Conservation (phyloP, 2,888 invertebrate species). For the Rhingia rostrata region DNA sequence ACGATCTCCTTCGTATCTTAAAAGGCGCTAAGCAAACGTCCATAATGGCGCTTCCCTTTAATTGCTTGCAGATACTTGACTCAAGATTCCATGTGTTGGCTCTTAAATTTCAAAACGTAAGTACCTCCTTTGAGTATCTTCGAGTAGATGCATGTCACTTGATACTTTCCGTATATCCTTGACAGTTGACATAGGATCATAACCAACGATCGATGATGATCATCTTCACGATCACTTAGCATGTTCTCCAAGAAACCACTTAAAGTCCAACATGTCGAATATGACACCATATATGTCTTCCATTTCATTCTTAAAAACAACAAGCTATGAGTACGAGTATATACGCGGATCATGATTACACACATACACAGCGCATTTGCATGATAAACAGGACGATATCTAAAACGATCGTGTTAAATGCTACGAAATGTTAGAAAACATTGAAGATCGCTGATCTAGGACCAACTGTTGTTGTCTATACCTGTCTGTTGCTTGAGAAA, state of each 20-base stretch:
- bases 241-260: slow-evolving; percentile 65
- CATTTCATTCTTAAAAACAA: slow-evolving; percentile 29
- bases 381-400: slow-evolving; percentile 40
- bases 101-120: slow-evolving; percentile 57
- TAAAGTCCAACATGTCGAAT: slow-evolving; percentile 66
- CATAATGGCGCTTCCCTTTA: slow-evolving; percentile 57
- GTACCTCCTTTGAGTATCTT: slow-evolving; percentile 28
- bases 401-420: slow-evolving; percentile 66
- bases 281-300: slow-evolving; percentile 60
- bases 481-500: slow-evolving; percentile 48
- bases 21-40: slow-evolving; percentile 61
- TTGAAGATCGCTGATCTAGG: slow-evolving; percentile 38
- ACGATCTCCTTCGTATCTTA: slow-evolving; percentile 6
- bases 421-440: slow-evolving; percentile 67
- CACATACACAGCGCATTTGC: slow-evolving; percentile 24
- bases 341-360: slow-evolving; percentile 9
- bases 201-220: slow-evolving; percentile 53
- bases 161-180: slow-evolving; percentile 66
- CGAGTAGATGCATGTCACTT: slow-evolving; percentile 24
- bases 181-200: slow-evolving; percentile 59
- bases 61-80: slow-evolving; percentile 47
- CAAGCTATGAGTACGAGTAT: slow-evolving; percentile 4
- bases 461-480: slow-evolving; percentile 63
- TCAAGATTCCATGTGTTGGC: slow-evolving; percentile 55
- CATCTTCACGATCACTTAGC: slow-evolving; percentile 57